Base-by-base conservation (phyloP, 2,797 vertebrate species). In the Fistularia commersonii region DNA sequence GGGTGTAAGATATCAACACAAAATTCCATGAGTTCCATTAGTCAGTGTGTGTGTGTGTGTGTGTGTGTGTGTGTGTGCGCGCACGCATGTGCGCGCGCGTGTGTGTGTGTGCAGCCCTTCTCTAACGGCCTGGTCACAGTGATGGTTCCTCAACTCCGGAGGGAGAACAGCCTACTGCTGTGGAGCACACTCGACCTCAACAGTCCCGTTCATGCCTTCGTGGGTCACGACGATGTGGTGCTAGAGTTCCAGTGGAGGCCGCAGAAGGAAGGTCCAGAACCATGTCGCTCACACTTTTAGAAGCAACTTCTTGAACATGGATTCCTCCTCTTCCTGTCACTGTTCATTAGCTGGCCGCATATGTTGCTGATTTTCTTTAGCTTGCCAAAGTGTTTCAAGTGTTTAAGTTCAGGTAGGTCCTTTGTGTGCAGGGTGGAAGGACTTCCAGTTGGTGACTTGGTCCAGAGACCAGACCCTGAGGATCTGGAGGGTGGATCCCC, bases 161-260 rank as follows among this genome's bases (percentile, higher is more conserved):
- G 97, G 2, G 96, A 99, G 75, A 99, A 99, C 85, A 98, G 96
- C 14, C 90, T 99, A 4, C 83, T 99, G 2, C 84, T 99, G 12
- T 99, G 97, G 97, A 97, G 94, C 11, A 90, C 93, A 11, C 90
- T 92, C 34, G 96, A 98, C 70, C 87, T 99, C 64, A 96, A 97
- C 83, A 94, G 91, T 0, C 96, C 97, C 0, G 96, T 99, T 3
- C 97, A 99, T 48, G 97, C 96, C 51, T 99, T 99, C 0, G 95
- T 99, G 6, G 97, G 97, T 3, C 96, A 99, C 0, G 96, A 98
- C 5, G 97, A 99, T 0, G 96, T 99, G 31, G 96, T 99, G 37
- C 87, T 98, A 11, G 96, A 98, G 77, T 99, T 98, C 86, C 95
- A 97, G 85, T 99, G 97, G 97, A 85, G 96, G 50, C 93, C 93